Evolutionary conservation across 2,888 invertebrate genomes (phyloP).

Genomic region (Diadegma fenestrale): DNA sequence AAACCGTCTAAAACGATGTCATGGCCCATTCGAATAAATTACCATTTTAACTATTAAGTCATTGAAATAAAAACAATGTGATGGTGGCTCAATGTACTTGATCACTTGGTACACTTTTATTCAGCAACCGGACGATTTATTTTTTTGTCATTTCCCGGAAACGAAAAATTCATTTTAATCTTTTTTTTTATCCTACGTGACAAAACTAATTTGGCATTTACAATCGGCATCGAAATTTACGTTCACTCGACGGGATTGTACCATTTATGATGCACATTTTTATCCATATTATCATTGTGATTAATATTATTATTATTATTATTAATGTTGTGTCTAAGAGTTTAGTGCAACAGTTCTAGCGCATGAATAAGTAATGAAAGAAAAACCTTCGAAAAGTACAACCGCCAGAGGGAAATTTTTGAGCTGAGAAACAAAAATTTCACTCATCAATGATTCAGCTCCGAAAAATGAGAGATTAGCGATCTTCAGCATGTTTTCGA

Average conservation of each 20-base stretch:
- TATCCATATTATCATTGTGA: not conserved
- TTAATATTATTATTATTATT: not conserved
- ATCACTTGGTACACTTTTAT: not conserved
- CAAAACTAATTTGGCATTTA: not conserved
- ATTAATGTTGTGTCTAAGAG: not conserved
- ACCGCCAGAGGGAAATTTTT: not conserved
- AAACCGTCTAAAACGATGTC: not conserved
- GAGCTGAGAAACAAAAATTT: not conserved
- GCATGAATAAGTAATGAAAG: not conserved
- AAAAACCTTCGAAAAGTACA: not conserved
- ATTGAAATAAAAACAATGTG: not conserved
- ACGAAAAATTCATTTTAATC: not conserved
- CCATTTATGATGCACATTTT: not conserved
- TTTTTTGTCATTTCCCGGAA: not conserved
- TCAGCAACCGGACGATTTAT: not conserved
- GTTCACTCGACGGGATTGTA: not conserved
- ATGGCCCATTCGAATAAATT: not conserved
- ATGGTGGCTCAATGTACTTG: constrained; percentile 18
- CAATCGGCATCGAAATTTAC: not conserved
- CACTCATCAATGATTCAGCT: not conserved
- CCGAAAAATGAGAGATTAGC: not conserved
- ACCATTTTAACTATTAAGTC: not conserved
- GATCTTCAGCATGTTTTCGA: not conserved
- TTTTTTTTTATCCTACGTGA: no score
- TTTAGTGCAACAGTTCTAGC: not conserved